phyloP scores from a whole-genome alignment of 2,888 invertebrate genomes.

The Cerceris ruficornis region DNA sequence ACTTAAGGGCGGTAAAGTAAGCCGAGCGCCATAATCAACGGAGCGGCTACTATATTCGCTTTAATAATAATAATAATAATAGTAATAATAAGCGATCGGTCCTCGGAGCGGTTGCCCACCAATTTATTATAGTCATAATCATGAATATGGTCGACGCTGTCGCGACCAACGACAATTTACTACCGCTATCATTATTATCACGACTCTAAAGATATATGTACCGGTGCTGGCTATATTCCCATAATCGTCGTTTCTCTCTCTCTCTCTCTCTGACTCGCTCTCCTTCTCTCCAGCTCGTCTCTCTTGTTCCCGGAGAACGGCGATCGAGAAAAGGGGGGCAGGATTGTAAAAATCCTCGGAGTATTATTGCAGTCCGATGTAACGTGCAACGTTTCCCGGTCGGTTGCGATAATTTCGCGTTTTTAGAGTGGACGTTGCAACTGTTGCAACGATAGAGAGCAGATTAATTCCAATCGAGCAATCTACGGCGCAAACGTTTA shows the following conservation, averaged over 20 bases:
- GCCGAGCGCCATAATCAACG: constrained; percentile 42
- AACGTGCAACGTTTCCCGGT: background rate
- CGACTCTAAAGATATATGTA: constrained; percentile 38
- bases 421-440: background rate
- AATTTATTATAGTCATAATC: constrained; percentile 65
- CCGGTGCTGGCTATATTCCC: constrained; percentile 40
- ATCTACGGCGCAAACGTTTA: background rate
- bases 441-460: background rate
- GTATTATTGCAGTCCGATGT: background rate
- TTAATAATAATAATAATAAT: constrained; percentile 29
- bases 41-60: constrained; percentile 36
- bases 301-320: background rate
- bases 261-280: background rate
- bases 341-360: background rate
- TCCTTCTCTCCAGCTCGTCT: too few relatives aligned
- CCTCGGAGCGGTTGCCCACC: constrained; percentile 51
- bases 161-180: constrained; percentile 59
- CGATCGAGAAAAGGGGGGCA: background rate
- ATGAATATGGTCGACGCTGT: constrained; percentile 50
- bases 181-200: constrained; percentile 54
- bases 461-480: background rate
- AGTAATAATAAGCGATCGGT: constrained; percentile 60
- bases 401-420: background rate
- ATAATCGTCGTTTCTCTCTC: constrained; percentile 42
- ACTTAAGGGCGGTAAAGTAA: constrained; percentile 43